Conservation (phyloP, 2,113 vertebrate genomes). For the Cyanistes caeruleus region DNA sequence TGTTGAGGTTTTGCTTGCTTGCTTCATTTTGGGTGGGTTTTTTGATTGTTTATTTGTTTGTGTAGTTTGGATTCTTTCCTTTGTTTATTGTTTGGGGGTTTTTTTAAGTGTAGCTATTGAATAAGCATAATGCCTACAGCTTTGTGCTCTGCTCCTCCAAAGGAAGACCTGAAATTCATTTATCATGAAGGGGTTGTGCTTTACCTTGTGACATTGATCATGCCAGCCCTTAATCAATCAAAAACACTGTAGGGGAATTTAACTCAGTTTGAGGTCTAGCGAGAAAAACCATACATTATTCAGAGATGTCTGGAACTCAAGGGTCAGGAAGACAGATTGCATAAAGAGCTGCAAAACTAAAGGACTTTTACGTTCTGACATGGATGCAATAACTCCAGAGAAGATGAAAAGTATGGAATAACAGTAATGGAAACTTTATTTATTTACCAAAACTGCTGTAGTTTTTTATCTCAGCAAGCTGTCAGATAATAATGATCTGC, state of each 20-base stretch:
- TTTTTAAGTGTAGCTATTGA: background rate
- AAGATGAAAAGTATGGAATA: background rate
- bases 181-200: background rate
- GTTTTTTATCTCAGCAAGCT: background rate
- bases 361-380: background rate
- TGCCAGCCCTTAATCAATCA: background rate
- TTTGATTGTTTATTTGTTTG: background rate
- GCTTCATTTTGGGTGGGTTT: background rate
- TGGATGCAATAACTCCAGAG: background rate
- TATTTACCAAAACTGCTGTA: background rate
- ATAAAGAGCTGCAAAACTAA: background rate
- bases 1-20: background rate
- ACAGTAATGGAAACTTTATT: background rate
- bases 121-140: background rate
- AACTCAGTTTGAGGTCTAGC: background rate
- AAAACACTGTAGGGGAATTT: background rate
- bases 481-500: background rate
- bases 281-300: conserved; percentile 1
- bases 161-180: background rate
- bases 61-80: background rate
- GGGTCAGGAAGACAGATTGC: background rate
- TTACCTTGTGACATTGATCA: background rate
- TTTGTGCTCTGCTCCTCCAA: background rate
- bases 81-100: background rate
- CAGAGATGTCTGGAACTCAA: background rate